Conservation (phyloP, 2,888 invertebrate genomes). For the Eupithecia abbreviata region DNA sequence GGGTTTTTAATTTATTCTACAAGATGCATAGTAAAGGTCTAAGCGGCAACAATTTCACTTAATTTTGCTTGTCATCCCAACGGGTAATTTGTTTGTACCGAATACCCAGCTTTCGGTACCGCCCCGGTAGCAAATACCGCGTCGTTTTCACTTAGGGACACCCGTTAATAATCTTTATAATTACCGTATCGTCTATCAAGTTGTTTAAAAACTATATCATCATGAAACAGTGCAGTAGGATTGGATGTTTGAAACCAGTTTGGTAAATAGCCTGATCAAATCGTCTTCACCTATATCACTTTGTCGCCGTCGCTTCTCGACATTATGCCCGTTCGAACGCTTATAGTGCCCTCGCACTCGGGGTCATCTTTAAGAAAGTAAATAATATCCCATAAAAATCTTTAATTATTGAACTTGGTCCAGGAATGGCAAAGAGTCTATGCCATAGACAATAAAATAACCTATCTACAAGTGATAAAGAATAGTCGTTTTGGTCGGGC, state of each 20-base stretch:
- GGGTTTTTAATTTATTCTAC: neutral
- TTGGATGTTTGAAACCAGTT: neutral
- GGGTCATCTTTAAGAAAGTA: no score
- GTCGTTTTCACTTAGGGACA: neutral
- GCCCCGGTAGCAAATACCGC: neutral
- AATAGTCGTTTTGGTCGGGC: slow-evolving; percentile 2
- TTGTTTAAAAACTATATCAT: neutral
- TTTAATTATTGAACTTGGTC: neutral
- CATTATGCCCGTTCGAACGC: neutral
- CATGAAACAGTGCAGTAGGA: neutral
- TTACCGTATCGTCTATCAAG: neutral
- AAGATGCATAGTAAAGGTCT: neutral
- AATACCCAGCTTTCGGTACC: neutral
- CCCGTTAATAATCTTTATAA: no score
- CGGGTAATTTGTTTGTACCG: neutral
- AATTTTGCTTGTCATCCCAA: neutral
- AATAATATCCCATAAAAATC: neutral
- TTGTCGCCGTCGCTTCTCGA: neutral
- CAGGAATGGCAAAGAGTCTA: neutral
- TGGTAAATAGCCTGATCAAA: neutral
- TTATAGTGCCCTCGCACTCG: no score
- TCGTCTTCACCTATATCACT: neutral
- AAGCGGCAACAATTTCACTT: neutral
- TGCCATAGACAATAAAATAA: neutral
- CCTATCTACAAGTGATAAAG: neutral